Percentiles rank a stretch among this genome's conserved stretches.
These are phyloP conservation scores for Thymelicus sylvestris DNA, from an alignment of 2,888 invertebrate species.

Conservation along the genomic window DNA sequence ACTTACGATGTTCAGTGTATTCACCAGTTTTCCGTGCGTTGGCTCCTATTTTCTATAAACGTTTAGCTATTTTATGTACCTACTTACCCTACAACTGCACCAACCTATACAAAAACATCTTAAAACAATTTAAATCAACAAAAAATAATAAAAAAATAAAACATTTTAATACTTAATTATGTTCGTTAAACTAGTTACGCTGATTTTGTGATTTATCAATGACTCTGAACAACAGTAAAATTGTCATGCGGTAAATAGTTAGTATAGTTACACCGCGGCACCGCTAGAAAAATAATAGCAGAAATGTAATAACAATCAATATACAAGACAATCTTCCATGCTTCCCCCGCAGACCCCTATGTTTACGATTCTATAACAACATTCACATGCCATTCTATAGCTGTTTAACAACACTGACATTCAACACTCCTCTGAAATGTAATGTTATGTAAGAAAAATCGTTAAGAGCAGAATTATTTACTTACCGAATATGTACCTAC, in stretches of 20 bases:
- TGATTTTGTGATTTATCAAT: neutral
- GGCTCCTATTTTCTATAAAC: too few species aligned
- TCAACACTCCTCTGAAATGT: slow-evolving; percentile 17
- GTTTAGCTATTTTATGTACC: too few species aligned
- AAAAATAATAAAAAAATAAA: neutral
- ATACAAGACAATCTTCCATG: neutral
- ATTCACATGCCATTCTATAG: slow-evolving; percentile 43
- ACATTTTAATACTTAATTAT: neutral
- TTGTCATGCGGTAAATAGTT: neutral
- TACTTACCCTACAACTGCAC: neutral
- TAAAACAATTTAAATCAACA: too few species aligned
- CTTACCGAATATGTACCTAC: neutral
- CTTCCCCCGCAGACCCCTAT: slow-evolving; percentile 25
- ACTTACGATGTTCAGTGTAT: too few species aligned
- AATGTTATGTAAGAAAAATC: neutral
- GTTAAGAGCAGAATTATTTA: neutral
- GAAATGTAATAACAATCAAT: neutral
- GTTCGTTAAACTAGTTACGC: neutral
- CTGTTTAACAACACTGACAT: slow-evolving; percentile 45
- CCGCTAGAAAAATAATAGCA: neutral
- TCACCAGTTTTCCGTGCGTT: too few species aligned
- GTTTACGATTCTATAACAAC: slow-evolving; percentile 46
- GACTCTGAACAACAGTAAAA: neutral
- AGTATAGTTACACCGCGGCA: too few species aligned
- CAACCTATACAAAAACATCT: neutral